Conservation (phyloP, 2,113 vertebrate species). For the Diphyllodes magnificus region DNA sequence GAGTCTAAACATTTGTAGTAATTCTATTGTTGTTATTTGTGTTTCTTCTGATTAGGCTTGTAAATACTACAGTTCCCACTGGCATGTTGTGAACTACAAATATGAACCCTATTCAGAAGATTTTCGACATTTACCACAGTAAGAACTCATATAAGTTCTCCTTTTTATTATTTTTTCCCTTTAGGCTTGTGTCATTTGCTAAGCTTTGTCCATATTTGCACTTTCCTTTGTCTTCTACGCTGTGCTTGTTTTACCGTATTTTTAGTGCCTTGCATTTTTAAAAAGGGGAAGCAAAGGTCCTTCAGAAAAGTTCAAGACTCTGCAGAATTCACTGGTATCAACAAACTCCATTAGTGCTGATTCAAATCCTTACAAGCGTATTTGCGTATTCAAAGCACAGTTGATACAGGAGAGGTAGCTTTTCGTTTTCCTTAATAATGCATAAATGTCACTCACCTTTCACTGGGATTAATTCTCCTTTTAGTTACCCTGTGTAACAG, state of each 20-base stretch:
- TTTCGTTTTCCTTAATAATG: slow-evolving; percentile 5
- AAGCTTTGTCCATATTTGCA: slow-evolving; percentile 14
- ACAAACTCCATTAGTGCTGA: slow-evolving; percentile 19
- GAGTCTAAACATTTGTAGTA: not conserved
- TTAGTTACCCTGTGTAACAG: not conserved
- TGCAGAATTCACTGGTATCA: slow-evolving; percentile 41
- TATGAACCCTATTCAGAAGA: slow-evolving; percentile 93
- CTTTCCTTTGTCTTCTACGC: not conserved
- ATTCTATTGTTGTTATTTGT: not conserved
- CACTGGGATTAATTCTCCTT: not conserved
- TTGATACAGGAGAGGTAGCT: not conserved
- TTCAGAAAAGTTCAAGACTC: slow-evolving; percentile 45
- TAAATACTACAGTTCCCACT: slow-evolving; percentile 92
- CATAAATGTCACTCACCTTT: slow-evolving; percentile 47
- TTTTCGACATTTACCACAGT: slow-evolving; percentile 90
- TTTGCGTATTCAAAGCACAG: not conserved
- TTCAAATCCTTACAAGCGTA: not conserved
- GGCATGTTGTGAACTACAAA: slow-evolving; percentile 90
- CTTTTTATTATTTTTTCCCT: not conserved
- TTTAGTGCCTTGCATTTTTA: slow-evolving; percentile 11
- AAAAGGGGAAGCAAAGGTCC: slow-evolving; percentile 32
- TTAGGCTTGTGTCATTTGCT: not conserved
- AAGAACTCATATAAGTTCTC: slow-evolving; percentile 37
- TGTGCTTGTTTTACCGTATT: not conserved
- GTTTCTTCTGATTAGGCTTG: slow-evolving; percentile 82